phyloP scores from a whole-genome alignment of 2,797 vertebrate species.

The Pseudocheirus occidentalis region DNA sequence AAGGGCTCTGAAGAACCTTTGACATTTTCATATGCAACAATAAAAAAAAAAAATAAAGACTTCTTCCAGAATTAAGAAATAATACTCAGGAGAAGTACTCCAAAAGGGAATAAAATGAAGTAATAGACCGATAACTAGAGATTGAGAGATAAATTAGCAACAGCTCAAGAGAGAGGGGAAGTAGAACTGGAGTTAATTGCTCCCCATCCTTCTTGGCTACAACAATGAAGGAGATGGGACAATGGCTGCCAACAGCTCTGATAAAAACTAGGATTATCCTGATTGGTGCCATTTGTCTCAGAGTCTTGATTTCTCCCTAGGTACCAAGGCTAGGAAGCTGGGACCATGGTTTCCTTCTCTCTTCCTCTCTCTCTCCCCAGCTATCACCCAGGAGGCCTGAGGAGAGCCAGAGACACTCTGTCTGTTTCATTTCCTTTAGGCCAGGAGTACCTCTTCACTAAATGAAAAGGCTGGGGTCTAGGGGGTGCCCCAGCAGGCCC shows the following conservation, averaged over 20 bases:
- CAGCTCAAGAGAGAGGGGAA: neutral
- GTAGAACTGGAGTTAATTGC: conserved; percentile 13
- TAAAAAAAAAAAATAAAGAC: neutral
- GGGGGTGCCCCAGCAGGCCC: conserved; percentile 67
- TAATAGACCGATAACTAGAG: neutral
- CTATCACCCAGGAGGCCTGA: neutral
- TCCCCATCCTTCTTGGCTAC: accelerated
- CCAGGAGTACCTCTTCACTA: conserved; percentile 62
- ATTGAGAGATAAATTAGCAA: neutral
- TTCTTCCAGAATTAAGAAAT: neutral
- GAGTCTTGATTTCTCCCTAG: conserved; percentile 57
- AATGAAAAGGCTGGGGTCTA: conserved; percentile 54
- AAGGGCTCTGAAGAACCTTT: neutral
- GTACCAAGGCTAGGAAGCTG: conserved; percentile 17
- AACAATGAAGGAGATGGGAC: neutral
- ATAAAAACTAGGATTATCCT: conserved; percentile 37
- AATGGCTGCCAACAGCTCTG: neutral
- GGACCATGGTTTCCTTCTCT: conserved; percentile 34
- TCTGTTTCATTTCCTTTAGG: conserved; percentile 75
- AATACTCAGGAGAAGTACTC: neutral
- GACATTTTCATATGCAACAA: neutral
- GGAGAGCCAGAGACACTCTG: conserved; percentile 38
- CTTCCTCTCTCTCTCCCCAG: neutral
- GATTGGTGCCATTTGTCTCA: conserved; percentile 27
- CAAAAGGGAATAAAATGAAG: neutral